These are phyloP conservation scores for Zaprionus vittiger DNA, from an alignment of 1,140 invertebrate species.

Conservation along the genomic window DNA sequence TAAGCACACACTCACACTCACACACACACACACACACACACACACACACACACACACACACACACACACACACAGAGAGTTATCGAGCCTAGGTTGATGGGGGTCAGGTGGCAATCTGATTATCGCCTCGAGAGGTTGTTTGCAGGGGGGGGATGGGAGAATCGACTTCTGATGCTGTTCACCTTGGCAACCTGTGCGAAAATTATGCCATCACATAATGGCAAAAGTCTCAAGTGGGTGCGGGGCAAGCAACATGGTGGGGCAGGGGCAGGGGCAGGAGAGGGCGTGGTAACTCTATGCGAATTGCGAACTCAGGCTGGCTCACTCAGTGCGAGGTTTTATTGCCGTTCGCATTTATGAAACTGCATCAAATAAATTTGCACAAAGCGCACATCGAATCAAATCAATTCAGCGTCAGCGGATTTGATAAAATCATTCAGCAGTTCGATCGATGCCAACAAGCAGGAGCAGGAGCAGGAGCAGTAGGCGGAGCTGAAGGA, in stretches of 20 bases:
- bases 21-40: too few relatives aligned
- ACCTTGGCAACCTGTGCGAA: conserved; percentile 21
- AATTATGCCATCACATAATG: conserved; percentile 64
- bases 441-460: conserved; percentile 27
- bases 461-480: background rate
- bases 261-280: background rate
- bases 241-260: background rate
- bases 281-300: background rate
- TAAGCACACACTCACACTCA: conserved; percentile 27
- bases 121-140: conserved; percentile 68
- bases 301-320: background rate
- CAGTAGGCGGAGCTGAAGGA: too few relatives aligned
- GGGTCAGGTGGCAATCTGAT: conserved; percentile 61
- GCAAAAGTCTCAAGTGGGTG: conserved; percentile 20
- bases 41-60: conserved; percentile 31
- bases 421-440: conserved; percentile 76
- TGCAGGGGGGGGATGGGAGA: conserved; percentile 18
- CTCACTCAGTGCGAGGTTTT: conserved; percentile 25
- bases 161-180: background rate
- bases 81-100: background rate
- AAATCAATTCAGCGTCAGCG: conserved; percentile 77
- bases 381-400: conserved; percentile 77
- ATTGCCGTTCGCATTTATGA: conserved; percentile 62
- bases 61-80: background rate
- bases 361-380: conserved; percentile 75